Conservation (phyloP, 2,113 vertebrate species). For the Falco punctatus region DNA sequence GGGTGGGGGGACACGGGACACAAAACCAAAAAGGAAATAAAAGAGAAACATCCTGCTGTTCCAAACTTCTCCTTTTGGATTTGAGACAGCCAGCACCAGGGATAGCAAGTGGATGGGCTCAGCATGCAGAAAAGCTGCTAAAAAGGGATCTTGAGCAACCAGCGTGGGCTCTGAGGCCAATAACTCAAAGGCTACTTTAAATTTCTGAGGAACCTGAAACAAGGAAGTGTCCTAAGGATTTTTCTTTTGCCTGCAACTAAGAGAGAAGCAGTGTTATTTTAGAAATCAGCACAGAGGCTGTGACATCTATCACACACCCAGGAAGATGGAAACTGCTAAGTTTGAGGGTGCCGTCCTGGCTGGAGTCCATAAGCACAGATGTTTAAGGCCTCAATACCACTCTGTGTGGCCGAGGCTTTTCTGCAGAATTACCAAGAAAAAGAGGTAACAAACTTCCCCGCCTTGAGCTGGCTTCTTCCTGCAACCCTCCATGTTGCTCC, state of each 20-base stretch:
- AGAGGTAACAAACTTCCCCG: not conserved
- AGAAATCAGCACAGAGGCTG: not conserved
- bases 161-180: not conserved
- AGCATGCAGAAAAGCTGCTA: not conserved
- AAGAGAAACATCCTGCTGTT: not conserved
- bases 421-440: not conserved
- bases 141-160: not conserved
- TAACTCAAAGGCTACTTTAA: not conserved
- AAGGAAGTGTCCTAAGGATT: not conserved
- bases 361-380: not conserved
- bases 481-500: not conserved
- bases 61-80: not conserved
- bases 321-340: not conserved
- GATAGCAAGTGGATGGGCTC: not conserved
- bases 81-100: not conserved
- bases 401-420: not conserved
- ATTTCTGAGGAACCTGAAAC: not conserved
- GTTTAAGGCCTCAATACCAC: not conserved
- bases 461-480: not conserved
- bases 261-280: not conserved
- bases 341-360: not conserved
- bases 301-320: not conserved
- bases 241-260: not conserved
- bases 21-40: not conserved
- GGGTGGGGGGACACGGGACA: not conserved